These are phyloP conservation scores for Rhingia campestris DNA, from an alignment of 2,888 invertebrate species.

Conservation along the genomic window DNA sequence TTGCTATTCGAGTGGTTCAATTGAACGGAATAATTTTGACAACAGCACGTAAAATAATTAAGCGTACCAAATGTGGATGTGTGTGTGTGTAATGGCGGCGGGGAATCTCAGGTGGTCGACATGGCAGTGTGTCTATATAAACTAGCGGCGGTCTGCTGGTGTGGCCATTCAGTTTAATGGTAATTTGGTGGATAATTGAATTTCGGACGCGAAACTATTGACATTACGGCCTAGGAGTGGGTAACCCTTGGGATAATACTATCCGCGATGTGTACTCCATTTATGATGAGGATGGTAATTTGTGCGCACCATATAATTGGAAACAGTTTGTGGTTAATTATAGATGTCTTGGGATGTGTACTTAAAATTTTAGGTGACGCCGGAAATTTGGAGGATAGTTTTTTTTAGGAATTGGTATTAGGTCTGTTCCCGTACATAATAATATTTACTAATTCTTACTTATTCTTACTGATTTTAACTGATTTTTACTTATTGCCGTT, in stretches of 20 bases:
- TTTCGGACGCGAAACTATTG: slow-evolving; percentile 18
- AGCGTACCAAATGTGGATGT: slow-evolving; percentile 22
- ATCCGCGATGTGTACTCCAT: slow-evolving; percentile 1
- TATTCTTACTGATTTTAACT: too few relatives aligned
- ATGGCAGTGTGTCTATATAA: slow-evolving; percentile 18
- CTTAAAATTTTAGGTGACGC: background rate
- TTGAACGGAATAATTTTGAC: slow-evolving; percentile 39
- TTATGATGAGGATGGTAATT: slow-evolving; percentile 8
- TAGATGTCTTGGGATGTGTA: too few relatives aligned
- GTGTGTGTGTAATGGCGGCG: background rate
- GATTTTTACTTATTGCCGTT: too few relatives aligned
- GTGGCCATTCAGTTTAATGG: slow-evolving; percentile 5
- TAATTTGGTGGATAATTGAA: slow-evolving; percentile 39
- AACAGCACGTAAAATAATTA: slow-evolving; percentile 62
- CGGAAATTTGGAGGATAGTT: background rate
- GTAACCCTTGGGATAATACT: slow-evolving; percentile 27
- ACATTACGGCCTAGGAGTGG: slow-evolving; percentile 1
- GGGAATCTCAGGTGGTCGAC: slow-evolving; percentile 45
- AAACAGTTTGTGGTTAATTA: slow-evolving; percentile 5
- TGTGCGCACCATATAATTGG: background rate
- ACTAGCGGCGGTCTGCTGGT: slow-evolving; percentile 18
- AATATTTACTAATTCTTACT: too few relatives aligned
- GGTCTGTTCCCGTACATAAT: too few relatives aligned
- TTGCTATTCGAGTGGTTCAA: slow-evolving; percentile 31
- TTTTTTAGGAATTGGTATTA: background rate